A percentile compares a stretch with the other conserved stretches of the same genome.
Conservation (phyloP, 2,797 vertebrate species). For the Hydrophis major region DNA sequence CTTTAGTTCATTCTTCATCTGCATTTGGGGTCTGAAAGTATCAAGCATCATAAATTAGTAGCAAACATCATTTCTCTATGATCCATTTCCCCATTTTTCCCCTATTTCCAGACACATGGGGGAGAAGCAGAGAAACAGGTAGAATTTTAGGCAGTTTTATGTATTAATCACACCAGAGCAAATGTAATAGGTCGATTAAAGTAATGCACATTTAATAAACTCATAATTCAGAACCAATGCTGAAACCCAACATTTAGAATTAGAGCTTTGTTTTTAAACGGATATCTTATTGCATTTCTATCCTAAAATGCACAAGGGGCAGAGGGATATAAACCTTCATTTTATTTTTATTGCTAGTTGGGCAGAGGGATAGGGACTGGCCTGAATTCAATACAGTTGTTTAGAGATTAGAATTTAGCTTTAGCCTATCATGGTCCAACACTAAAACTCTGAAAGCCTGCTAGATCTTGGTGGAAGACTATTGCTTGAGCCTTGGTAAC, state of each 20-base stretch:
- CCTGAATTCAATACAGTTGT: neutral
- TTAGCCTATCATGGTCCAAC: neutral
- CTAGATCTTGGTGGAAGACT: neutral
- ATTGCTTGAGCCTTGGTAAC: neutral
- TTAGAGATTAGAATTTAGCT: neutral
- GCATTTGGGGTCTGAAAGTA: neutral
- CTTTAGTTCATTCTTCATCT: neutral
- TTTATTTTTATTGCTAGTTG: neutral
- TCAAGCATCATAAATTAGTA: neutral
- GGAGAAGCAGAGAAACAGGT: neutral
- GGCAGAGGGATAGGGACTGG: neutral
- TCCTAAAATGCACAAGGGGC: neutral
- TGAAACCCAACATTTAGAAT: neutral
- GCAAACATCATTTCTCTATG: neutral
- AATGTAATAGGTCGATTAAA: neutral
- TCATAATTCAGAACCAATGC: neutral
- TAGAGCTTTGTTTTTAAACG: neutral
- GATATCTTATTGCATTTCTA: neutral
- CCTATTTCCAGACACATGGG: neutral
- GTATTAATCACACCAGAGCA: neutral
- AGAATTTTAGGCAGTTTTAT: neutral
- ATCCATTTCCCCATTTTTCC: neutral
- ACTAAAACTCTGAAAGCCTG: neutral
- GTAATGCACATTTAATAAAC: neutral
- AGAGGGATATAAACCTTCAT: neutral